Evolutionary conservation across 2,113 vertebrate species (phyloP), one percentile per base, ranked within the genome.

Genomic region (Genyomyrus donnyi): DNA sequence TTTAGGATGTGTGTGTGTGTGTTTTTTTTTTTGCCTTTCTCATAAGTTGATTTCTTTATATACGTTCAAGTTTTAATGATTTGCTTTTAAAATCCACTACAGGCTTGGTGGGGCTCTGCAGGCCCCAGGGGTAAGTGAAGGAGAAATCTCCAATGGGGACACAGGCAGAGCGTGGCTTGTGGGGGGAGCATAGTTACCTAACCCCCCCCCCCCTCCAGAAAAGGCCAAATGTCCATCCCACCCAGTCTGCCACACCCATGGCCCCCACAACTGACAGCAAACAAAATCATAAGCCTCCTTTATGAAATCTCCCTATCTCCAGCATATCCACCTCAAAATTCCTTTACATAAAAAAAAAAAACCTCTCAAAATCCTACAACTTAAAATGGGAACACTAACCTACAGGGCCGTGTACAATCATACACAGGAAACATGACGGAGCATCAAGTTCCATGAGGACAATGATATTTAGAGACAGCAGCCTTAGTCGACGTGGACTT

Each of bases 391-490:
- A 85, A 90, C 39, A 3, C 93, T 83, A n/a, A 85, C 92, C 93
- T 92, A 93, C 92, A 42, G 49, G 5, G 5, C 91, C 91, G 89
- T 90, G 91, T 94, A 94, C 91, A 88, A 88, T 91, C 91, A 62
- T 90, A 92, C 89, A 77, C 90, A 91, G 89, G 92, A 88, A 88
- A 92, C 90, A 15, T 66, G 88, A 91, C 31, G 17, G 89, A 50
- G 45, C 39, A 88, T 91, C 85, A 89, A 24, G 90, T 91, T 90
- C 46, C 80, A 90, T 92, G 88, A 19, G 90, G 92, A 91, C 89
- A 88, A 90, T 90, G 91, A 95, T 90, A 90, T 93, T 95, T 90
- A 95, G 94, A 92, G 90, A 93, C 92, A 92, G 94, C 93, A 94
- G 94, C 95, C 90, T 95, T 91, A 91, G 92, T 92, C 93, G 50